Conservation (phyloP, 1,140 invertebrate species). For the Mercenaria mercenaria region DNA sequence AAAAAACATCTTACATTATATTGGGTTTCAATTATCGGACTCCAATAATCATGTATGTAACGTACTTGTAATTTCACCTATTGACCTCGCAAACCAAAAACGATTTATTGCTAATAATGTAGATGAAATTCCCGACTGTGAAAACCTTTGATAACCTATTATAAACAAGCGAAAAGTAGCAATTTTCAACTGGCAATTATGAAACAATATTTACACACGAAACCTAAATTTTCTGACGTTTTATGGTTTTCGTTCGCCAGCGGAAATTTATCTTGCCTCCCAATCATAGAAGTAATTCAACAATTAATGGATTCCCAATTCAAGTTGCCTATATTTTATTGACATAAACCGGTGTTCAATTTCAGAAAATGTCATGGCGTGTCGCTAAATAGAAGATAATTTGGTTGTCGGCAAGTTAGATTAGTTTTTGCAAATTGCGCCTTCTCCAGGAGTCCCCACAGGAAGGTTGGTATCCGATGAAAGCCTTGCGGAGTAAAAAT, state of each 20-base stretch:
- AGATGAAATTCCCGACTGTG: constrained; percentile 34
- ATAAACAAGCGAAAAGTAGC: constrained; percentile 56
- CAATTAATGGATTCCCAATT: constrained; percentile 60
- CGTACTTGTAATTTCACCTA: constrained; percentile 1
- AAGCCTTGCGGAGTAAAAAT: background rate
- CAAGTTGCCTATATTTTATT: constrained; percentile 67
- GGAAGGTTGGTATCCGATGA: background rate
- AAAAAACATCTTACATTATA: background rate
- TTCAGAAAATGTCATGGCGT: constrained; percentile 57
- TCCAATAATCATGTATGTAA: background rate
- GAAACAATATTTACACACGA: constrained; percentile 52
- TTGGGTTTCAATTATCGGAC: background rate
- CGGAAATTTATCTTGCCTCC: constrained; percentile 59
- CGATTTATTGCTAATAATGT: constrained; percentile 40
- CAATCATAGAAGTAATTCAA: constrained; percentile 52
- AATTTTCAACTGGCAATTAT: constrained; percentile 47
- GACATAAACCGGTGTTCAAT: constrained; percentile 61
- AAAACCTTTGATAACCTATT: constrained; percentile 45
- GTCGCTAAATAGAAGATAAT: constrained; percentile 58
- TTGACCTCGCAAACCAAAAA: background rate
- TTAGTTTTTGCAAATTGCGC: constrained; percentile 36
- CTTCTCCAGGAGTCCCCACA: background rate
- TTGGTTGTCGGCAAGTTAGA: constrained; percentile 31
- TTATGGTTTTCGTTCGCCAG: constrained; percentile 19
- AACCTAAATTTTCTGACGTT: constrained; percentile 21